Conservation (phyloP, 2,888 invertebrate genomes). For the Ennomos erosarius region DNA sequence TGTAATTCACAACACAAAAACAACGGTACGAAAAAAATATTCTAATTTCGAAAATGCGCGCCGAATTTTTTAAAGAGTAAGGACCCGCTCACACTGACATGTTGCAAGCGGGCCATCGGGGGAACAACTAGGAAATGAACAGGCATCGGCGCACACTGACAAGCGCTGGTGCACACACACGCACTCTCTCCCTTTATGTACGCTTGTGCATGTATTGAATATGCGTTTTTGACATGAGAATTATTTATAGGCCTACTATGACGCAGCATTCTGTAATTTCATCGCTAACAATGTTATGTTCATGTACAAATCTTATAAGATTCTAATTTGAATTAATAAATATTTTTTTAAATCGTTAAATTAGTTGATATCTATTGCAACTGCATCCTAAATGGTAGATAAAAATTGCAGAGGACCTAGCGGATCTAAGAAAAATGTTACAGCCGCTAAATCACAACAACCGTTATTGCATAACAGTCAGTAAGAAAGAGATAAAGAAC, state of each 20-base stretch:
- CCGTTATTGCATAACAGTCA: constrained; percentile 84
- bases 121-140: constrained; percentile 83
- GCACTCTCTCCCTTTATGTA: constrained; percentile 33
- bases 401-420: constrained; percentile 52
- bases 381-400: constrained; percentile 18
- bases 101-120: constrained; percentile 81
- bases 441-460: constrained; percentile 78
- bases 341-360: neutral
- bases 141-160: constrained; percentile 54
- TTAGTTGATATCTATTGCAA: constrained; percentile 13
- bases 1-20: constrained; percentile 37
- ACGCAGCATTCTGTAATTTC: constrained; percentile 25
- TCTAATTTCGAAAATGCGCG: constrained; percentile 66
- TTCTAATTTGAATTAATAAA: constrained; percentile 20
- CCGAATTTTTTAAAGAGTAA: constrained; percentile 63
- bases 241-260: constrained; percentile 70
- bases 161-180: constrained; percentile 43
- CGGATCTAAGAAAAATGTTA: constrained; percentile 80
- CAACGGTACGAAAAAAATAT: constrained; percentile 30
- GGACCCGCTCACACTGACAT: constrained; percentile 80
- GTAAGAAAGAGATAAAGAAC: constrained; percentile 58
- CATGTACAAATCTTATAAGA: constrained; percentile 14
- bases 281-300: neutral
- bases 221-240: constrained; percentile 72
- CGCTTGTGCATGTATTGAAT: constrained; percentile 59